phyloP scores from a whole-genome alignment of 2,888 invertebrate species.

The Metallyticus violacea region DNA sequence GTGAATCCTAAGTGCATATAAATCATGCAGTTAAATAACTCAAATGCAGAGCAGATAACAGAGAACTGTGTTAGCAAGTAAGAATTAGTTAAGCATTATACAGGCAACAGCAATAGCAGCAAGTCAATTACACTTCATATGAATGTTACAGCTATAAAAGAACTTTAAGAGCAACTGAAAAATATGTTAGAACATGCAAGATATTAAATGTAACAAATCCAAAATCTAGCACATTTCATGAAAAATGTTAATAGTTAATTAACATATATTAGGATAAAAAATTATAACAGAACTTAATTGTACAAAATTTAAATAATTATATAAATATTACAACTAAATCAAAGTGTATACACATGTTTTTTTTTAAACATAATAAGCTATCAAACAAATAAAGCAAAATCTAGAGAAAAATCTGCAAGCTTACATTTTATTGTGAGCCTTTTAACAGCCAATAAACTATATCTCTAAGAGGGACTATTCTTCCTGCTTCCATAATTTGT shows the following conservation, averaged over 20 bases:
- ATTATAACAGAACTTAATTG: background rate
- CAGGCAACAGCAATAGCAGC: background rate
- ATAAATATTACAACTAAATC: background rate
- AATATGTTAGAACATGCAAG: background rate
- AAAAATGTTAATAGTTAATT: background rate
- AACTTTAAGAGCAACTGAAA: background rate
- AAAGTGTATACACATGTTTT: background rate
- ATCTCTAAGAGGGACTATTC: too few species aligned
- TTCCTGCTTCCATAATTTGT: too few species aligned
- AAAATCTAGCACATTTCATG: background rate
- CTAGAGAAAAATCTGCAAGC: background rate
- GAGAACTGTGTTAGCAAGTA: background rate
- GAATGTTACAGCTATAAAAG: background rate
- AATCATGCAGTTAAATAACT: conserved; percentile 23
- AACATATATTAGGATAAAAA: too few species aligned
- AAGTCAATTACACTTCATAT: background rate
- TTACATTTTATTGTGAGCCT: background rate
- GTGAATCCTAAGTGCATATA: conserved; percentile 25
- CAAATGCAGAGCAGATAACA: background rate
- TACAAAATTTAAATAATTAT: background rate
- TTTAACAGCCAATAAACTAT: too few species aligned
- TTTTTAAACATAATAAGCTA: background rate
- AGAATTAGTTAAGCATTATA: background rate
- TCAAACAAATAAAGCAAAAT: background rate
- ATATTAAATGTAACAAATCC: background rate